These are phyloP conservation scores for Blastomussa wellsi DNA, from an alignment of 92 coral and sea anemone genomes.

Conservation along the genomic window DNA sequence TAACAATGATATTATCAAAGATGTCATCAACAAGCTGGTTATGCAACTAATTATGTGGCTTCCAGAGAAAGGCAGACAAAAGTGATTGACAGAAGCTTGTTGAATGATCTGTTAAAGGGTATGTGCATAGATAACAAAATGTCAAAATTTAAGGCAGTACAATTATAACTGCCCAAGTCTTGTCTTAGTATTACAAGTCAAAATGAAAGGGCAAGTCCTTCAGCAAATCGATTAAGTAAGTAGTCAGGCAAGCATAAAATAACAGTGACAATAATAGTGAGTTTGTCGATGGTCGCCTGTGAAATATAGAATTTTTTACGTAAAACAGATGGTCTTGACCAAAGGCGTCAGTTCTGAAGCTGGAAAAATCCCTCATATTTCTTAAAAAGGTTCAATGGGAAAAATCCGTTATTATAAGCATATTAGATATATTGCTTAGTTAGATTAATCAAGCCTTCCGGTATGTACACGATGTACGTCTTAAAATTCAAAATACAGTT, in stretches of 20 bases:
- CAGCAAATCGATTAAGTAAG: not conserved
- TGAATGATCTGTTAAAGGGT: not conserved
- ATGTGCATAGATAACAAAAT: not conserved
- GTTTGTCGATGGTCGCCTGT: not conserved
- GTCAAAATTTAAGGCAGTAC: not conserved
- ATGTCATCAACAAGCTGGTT: not conserved
- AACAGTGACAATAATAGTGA: not conserved
- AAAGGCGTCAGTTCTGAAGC: not conserved
- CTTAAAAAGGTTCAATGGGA: not conserved
- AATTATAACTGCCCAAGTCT: not conserved
- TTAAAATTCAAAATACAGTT: not conserved
- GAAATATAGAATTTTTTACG: not conserved
- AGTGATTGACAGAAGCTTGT: not conserved
- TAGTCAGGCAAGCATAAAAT: not conserved
- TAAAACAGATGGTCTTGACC: not conserved
- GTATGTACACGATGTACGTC: not conserved
- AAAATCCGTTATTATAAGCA: not conserved
- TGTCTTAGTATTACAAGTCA: not conserved
- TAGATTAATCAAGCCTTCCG: conserved; percentile 1
- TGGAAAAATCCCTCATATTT: not conserved
- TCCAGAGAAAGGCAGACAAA: not conserved
- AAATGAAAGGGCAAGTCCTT: not conserved
- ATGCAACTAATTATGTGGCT: conserved; percentile 3
- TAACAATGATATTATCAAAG: too few relatives aligned
- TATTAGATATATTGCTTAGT: not conserved